A percentile compares a stretch with the other conserved stretches of the same genome.
Conservation (phyloP, 2,797 vertebrate genomes). For the Fistularia tabacaria region DNA sequence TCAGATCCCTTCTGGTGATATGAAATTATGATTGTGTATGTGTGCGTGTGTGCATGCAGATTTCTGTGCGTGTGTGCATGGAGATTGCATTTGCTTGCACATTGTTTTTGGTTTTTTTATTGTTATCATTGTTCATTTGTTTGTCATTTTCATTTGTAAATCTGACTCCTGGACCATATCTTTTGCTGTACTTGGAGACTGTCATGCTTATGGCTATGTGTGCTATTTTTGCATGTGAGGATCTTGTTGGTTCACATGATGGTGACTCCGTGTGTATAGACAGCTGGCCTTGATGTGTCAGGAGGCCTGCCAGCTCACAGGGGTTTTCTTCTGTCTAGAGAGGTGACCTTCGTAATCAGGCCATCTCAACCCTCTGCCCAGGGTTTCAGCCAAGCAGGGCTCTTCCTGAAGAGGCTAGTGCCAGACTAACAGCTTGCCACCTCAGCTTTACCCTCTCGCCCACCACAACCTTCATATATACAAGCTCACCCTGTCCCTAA, state of each 20-base stretch:
- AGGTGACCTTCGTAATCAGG: constrained; percentile 61
- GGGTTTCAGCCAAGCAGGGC: constrained; percentile 49
- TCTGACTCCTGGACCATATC: too few relatives aligned
- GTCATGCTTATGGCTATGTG: too few relatives aligned
- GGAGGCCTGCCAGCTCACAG: constrained; percentile 20
- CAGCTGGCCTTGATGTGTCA: constrained; percentile 20
- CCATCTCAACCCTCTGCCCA: constrained; percentile 34
- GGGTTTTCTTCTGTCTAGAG: constrained; percentile 28
- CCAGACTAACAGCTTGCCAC: constrained; percentile 16
- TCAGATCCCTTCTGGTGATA: constrained; percentile 58
- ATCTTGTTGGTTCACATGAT: too few relatives aligned
- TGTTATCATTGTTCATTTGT: too few relatives aligned
- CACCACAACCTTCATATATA: constrained; percentile 28
- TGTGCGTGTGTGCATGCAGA: not conserved
- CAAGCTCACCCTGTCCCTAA: constrained; percentile 53
- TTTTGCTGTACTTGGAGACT: too few relatives aligned
- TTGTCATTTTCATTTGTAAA: too few relatives aligned
- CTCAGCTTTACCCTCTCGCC: constrained; percentile 10
- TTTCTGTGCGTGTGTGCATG: not conserved
- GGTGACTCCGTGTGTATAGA: not conserved
- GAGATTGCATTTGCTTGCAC: too few relatives aligned
- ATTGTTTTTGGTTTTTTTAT: too few relatives aligned
- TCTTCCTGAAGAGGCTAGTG: constrained; percentile 21
- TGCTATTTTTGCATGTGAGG: too few relatives aligned
- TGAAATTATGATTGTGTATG: constrained; percentile 43